Evolutionary conservation across 2,888 invertebrate species (phyloP).

Genomic region (Polymixis flavicincta): DNA sequence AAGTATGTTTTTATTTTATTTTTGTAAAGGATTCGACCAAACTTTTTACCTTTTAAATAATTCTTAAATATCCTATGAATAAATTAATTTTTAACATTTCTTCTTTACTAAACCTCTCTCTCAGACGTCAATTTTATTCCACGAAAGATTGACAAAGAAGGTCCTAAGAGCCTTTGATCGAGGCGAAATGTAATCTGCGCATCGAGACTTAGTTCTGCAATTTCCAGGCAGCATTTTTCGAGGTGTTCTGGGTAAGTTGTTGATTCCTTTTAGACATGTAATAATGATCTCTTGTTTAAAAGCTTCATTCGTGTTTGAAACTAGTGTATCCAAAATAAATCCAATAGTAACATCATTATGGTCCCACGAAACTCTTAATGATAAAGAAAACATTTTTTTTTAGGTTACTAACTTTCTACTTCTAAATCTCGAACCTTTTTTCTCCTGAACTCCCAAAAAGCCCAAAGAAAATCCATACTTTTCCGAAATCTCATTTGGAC

Average conservation of each 20-base stretch:
- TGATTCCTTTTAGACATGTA: background rate
- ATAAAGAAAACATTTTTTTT: slow-evolving; percentile 6
- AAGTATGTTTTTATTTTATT: background rate
- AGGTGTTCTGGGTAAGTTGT: background rate
- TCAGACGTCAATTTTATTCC: background rate
- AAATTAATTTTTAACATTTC: background rate
- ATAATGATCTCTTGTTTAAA: background rate
- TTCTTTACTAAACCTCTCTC: background rate
- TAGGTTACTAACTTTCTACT: background rate
- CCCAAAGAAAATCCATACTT: background rate
- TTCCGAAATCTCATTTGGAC: slow-evolving; percentile 19
- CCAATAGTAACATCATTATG: background rate
- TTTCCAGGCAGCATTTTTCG: background rate
- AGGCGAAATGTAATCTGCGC: background rate
- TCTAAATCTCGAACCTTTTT: slow-evolving; percentile 9
- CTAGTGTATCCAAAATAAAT: background rate
- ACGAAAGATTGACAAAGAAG: background rate
- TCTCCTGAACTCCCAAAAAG: background rate
- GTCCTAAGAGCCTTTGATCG: background rate
- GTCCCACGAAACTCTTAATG: slow-evolving; percentile 2
- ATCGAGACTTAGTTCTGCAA: background rate
- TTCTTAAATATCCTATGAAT: background rate
- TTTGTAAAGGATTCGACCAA: background rate
- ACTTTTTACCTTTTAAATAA: background rate
- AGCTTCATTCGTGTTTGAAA: background rate